phyloP scores from a whole-genome alignment of 1,140 invertebrate genomes.

The Drosophila melanogaster region DNA sequence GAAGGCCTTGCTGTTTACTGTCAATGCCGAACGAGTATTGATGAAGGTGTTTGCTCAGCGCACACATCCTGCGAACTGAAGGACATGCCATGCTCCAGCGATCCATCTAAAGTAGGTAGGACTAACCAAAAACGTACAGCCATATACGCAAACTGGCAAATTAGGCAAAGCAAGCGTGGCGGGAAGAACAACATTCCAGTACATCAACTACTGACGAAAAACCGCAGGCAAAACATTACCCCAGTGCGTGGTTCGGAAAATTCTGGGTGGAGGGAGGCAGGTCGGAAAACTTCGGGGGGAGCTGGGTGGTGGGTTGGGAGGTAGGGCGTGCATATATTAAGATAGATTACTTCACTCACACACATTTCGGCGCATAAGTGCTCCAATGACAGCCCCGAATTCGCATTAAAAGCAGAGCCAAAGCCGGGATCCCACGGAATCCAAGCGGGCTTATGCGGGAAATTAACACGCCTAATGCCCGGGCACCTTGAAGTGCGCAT shows the following conservation, averaged over 20 bases:
- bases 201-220: conserved; percentile 37
- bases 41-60: conserved; percentile 36
- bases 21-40: conserved; percentile 42
- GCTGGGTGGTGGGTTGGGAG: neutral
- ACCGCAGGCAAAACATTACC: conserved; percentile 34
- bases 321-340: conserved; percentile 69
- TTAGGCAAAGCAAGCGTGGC: conserved; percentile 50
- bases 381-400: conserved; percentile 69
- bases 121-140: neutral
- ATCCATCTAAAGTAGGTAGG: neutral
- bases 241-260: conserved; percentile 7
- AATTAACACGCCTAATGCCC: conserved; percentile 73
- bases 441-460: conserved; percentile 38
- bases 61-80: conserved; percentile 1
- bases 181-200: conserved; percentile 41
- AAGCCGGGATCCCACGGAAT: conserved; percentile 31
- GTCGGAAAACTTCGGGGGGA: too few relatives aligned
- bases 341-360: conserved; percentile 66
- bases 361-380: conserved; percentile 53
- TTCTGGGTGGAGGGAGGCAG: neutral
- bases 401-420: conserved; percentile 65
- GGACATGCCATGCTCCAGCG: conserved; percentile 11
- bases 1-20: conserved; percentile 29
- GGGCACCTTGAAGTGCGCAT: conserved; percentile 71
- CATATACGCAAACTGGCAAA: conserved; percentile 43